Evolutionary conservation across 2,797 vertebrate species (phyloP).

Genomic region (Urosaurus nigricauda): DNA sequence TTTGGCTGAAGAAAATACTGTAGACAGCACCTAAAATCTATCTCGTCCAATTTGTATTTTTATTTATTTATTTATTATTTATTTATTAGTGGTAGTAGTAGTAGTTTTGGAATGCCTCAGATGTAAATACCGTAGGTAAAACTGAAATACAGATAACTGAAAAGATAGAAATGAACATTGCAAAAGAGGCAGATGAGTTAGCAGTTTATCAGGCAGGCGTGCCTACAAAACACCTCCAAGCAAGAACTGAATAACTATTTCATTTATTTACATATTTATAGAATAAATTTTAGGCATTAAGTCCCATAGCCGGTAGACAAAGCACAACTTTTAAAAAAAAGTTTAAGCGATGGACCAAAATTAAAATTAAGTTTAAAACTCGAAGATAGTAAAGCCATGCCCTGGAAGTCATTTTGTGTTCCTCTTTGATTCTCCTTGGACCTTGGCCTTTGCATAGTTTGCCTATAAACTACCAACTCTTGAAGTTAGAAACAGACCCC

Average conservation of each 20-base stretch:
- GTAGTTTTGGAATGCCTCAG: conserved; percentile 30
- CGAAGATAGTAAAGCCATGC: neutral
- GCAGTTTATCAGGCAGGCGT: neutral
- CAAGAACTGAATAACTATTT: neutral
- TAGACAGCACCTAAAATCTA: neutral
- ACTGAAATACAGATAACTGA: conserved; percentile 42
- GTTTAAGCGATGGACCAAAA: neutral
- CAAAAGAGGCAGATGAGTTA: neutral
- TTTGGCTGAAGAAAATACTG: neutral
- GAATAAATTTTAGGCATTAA: neutral
- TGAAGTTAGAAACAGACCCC: too few species aligned
- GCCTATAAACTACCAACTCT: neutral
- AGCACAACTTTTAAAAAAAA: neutral
- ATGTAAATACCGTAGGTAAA: neutral
- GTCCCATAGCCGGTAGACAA: neutral
- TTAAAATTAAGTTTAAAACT: neutral
- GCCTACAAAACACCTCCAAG: neutral
- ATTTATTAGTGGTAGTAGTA: neutral
- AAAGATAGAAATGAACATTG: neutral
- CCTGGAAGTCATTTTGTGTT: neutral
- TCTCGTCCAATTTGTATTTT: neutral
- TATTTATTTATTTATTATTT: neutral
- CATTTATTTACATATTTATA: neutral
- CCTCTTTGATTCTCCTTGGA: neutral
- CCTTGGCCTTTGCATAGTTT: neutral